Conservation (phyloP, 2,888 invertebrate genomes). For the Alsophila aescularia region DNA sequence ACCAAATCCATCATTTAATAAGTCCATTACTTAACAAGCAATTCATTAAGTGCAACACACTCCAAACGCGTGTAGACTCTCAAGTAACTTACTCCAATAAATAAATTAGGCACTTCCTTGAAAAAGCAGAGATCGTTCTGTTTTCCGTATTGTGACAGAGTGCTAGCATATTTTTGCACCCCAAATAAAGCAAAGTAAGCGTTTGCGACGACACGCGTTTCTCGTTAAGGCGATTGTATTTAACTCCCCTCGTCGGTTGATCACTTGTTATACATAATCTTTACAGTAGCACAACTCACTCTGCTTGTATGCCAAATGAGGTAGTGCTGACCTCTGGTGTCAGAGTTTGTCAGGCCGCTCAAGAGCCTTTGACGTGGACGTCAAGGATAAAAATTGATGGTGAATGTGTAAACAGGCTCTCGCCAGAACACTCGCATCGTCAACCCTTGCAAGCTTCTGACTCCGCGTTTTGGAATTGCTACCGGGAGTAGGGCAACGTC, state of each 20-base stretch:
- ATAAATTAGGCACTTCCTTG: neutral
- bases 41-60: neutral
- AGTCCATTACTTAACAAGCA: constrained; percentile 4
- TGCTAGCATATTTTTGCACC: constrained; percentile 1
- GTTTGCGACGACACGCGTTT: constrained; percentile 16
- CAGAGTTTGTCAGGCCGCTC: no score
- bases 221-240: constrained; percentile 20
- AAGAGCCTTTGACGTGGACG: no score
- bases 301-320: neutral
- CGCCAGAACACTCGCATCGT: no score
- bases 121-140: neutral
- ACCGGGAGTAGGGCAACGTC: no score
- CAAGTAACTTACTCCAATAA: constrained; percentile 1
- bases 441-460: no score
- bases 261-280: neutral
- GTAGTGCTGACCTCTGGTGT: no score
- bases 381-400: no score
- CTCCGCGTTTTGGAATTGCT: no score
- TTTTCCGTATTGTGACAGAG: constrained; percentile 4
- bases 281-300: neutral
- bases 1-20: no score
- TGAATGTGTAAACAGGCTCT: no score
- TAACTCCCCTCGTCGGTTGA: constrained; percentile 15
- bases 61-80: neutral
- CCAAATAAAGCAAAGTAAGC: constrained; percentile 17